phyloP scores from a whole-genome alignment of 2,113 vertebrate species.

The Circaetus cinerascens region DNA sequence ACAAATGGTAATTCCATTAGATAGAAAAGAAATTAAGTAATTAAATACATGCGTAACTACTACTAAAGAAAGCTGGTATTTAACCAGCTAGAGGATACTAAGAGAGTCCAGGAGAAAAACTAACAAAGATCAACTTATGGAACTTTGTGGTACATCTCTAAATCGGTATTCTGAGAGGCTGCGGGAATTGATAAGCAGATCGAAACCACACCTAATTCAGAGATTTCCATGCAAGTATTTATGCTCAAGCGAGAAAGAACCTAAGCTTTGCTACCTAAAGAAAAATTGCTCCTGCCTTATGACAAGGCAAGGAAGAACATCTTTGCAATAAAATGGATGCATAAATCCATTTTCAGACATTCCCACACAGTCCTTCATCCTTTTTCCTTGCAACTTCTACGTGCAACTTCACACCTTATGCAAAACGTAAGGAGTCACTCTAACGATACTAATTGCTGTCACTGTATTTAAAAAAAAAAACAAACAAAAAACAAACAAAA shows the following conservation, averaged over 20 bases:
- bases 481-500: not conserved
- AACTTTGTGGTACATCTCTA: not conserved
- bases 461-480: not conserved
- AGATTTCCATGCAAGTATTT: not conserved
- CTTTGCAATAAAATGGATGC: not conserved
- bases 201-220: not conserved
- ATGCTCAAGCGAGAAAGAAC: not conserved
- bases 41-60: not conserved
- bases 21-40: not conserved
- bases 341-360: not conserved
- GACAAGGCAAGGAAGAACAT: not conserved
- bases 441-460: not conserved
- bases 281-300: not conserved
- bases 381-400: not conserved
- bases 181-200: not conserved
- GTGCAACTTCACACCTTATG: not conserved
- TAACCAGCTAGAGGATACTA: not conserved
- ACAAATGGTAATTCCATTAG: constrained; percentile 8
- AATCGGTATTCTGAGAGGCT: not conserved
- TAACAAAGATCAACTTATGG: not conserved
- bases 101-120: not conserved
- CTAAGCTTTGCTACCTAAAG: not conserved
- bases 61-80: not conserved
- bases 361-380: not conserved
- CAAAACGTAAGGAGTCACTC: not conserved